Conservation (phyloP, 2,888 invertebrate genomes). For the Disparrhopalites patrizii region DNA sequence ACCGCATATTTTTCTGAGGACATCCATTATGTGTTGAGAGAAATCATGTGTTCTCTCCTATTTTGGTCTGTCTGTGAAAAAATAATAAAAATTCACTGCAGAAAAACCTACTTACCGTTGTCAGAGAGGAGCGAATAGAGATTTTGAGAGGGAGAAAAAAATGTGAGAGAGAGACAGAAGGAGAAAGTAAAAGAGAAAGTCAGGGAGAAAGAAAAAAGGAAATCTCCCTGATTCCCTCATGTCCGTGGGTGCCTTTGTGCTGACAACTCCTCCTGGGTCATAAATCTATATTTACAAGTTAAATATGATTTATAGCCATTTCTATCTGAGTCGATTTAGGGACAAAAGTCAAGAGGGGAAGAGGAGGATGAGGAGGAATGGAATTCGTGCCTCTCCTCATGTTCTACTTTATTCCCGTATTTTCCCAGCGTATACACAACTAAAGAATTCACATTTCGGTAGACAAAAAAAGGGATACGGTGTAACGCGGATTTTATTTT, state of each 20-base stretch:
- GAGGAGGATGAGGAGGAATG: background rate
- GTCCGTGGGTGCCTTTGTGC: too few relatives aligned
- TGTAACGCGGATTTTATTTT: background rate
- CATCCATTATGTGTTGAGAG: too few relatives aligned
- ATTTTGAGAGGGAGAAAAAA: background rate
- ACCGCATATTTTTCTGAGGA: too few relatives aligned
- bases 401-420: too few relatives aligned
- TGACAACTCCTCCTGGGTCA: background rate
- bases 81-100: background rate
- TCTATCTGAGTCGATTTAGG: background rate
- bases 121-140: background rate
- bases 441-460: too few relatives aligned
- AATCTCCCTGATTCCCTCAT: too few relatives aligned
- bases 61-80: background rate
- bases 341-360: background rate
- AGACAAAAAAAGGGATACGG: too few relatives aligned
- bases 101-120: background rate
- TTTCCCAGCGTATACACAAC: too few relatives aligned
- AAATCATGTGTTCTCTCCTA: background rate
- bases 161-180: background rate
- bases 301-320: background rate
- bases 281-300: constrained; percentile 1
- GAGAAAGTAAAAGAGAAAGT: background rate
- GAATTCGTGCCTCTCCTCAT: background rate
- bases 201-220: too few relatives aligned